These are phyloP conservation scores for Nannoperca obscura DNA, from an alignment of 2,797 vertebrate species.

Conservation along the genomic window DNA sequence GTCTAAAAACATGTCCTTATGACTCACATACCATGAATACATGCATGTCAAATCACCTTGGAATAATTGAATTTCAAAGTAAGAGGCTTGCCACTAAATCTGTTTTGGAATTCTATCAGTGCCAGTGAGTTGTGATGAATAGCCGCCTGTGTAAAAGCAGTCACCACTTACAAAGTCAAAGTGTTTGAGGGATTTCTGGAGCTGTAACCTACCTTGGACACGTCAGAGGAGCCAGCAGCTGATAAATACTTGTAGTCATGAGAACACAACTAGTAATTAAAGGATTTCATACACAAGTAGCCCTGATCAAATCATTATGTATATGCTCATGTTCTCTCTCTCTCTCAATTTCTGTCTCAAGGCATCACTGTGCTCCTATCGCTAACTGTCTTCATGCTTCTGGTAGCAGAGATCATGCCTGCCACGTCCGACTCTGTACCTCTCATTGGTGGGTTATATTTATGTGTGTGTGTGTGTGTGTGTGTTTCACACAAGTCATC, in stretches of 20 bases:
- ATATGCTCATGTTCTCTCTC: constrained; percentile 46
- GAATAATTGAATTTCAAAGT: constrained; percentile 47
- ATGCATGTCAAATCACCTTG: constrained; percentile 24
- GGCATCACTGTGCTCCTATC: constrained; percentile 95
- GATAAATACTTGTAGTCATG: constrained; percentile 60
- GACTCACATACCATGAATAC: constrained; percentile 27
- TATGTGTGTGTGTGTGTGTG: constrained; percentile 9
- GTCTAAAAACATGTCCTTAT: constrained; percentile 9
- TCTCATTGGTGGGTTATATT: constrained; percentile 87
- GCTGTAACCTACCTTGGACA: constrained; percentile 32
- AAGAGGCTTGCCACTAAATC: constrained; percentile 13
- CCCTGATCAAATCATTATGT: constrained; percentile 55
- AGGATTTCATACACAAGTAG: constrained; percentile 42
- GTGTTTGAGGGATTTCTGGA: constrained; percentile 33
- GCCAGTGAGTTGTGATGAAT: constrained; percentile 45
- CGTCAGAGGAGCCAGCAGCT: constrained; percentile 18
- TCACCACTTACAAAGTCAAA: constrained; percentile 29
- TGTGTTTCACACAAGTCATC: not conserved
- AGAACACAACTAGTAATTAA: constrained; percentile 37
- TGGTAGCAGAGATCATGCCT: constrained; percentile 97
- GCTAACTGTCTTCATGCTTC: constrained; percentile 94
- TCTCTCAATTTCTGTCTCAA: constrained; percentile 66
- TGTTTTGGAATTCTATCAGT: constrained; percentile 13
- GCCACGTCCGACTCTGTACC: constrained; percentile 95
- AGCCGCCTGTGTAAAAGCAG: constrained; percentile 17